A percentile compares a stretch with the other conserved stretches of the same genome.
Conservation (phyloP, 2,113 vertebrate genomes). For the Chinchilla lanigera region DNA sequence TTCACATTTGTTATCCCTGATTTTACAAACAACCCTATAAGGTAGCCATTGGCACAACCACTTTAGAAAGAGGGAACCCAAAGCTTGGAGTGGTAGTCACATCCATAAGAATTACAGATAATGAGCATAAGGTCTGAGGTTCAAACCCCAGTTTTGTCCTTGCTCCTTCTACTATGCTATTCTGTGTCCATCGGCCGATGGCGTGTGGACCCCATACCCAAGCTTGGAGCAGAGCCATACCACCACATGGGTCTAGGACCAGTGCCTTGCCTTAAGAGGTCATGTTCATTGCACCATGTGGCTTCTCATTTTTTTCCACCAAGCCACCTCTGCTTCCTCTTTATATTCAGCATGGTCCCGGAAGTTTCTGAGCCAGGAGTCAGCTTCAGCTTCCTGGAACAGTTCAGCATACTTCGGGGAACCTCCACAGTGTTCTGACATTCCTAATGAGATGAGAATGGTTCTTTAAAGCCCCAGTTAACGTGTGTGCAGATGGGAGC, state of each 20-base stretch:
- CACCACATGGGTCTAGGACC: background rate
- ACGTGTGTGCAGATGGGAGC: background rate
- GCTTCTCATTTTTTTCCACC: background rate
- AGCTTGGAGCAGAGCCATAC: background rate
- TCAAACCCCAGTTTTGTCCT: background rate
- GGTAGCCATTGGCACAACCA: background rate
- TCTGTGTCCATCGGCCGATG: rapidly evolving
- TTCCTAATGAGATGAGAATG: background rate
- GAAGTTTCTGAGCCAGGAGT: background rate
- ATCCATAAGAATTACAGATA: background rate
- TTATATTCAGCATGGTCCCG: rapidly evolving
- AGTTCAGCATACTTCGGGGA: background rate
- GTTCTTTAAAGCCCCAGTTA: constrained; percentile 39
- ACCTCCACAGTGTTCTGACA: background rate
- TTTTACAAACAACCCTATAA: background rate
- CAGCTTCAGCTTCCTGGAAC: background rate
- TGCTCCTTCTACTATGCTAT: rapidly evolving
- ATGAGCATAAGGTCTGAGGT: background rate
- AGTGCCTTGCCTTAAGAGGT: background rate
- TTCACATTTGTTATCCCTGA: background rate
- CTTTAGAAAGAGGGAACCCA: background rate
- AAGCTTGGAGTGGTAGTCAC: background rate
- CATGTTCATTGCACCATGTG: too few species aligned
- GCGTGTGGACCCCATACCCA: background rate
- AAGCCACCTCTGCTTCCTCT: background rate